Evolutionary conservation across 1,140 invertebrate genomes (phyloP), one percentile per base, ranked within the genome.

Genomic region (Sarcophaga bullata): DNA sequence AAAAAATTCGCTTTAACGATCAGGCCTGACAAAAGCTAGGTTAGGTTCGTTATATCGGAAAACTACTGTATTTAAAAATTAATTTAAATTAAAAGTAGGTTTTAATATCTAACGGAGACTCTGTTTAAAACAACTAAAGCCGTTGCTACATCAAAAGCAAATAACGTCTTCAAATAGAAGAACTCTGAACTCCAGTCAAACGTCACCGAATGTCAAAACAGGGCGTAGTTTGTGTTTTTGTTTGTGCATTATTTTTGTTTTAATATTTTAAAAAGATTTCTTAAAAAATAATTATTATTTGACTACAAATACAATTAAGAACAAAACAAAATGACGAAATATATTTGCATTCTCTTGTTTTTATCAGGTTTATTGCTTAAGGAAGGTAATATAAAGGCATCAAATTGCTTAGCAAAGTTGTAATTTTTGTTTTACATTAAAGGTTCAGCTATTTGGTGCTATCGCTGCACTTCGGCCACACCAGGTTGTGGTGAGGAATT

Each of bases 381-480:
- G 58, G 49, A 37, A 80, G 78, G 54, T 54, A 25, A 25, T 13
- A 49, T 80, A n/a, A 54, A 25, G 8, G 46, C 73, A 3, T 80
- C 17, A 58, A 50, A n/a, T 19, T 6, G 49, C 5, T 48, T n/a
- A 10, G n/a, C 2, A 62, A 62, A 62, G 17, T 62, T 13, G n/a
- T 62, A 58, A 17, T 37, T 37, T 10, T 37, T 80, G 19, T 73
- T 72, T 80, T 82, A 37, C n/a, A n/a, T 72, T 62, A 52, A 52
- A 93, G 93, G 91, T 85, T 88, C 91, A 75, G 91, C 92, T 47
- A 90, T 96, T 84, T 95, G 95, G 92, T 98, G 97, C 89, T 98
- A 98, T 87, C 93, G 95, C 88, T 98, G 97, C 90, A 95, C 96
- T 17, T 95, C 96, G 50, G 97, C 95, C 19, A 95, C 96, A 81